Percentiles rank a stretch among this genome's conserved stretches.
Conservation (phyloP, 1,140 invertebrate species). For the Neodiprion lecontei region DNA sequence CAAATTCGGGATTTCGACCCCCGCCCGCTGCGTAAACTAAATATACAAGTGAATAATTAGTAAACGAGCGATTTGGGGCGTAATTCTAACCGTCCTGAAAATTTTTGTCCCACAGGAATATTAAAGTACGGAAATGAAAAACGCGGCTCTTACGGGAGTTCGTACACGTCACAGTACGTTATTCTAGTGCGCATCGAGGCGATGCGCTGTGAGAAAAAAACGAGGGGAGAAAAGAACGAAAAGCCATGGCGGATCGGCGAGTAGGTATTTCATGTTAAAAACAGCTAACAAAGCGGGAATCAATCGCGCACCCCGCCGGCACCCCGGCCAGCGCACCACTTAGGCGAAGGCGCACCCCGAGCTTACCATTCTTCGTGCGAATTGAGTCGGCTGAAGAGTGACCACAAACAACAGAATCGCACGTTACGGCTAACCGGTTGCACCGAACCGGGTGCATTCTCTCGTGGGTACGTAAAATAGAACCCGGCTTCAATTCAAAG, state of each 20-base stretch:
- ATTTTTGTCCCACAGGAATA: too few relatives aligned
- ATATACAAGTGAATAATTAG: too few relatives aligned
- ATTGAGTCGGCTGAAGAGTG: constrained; percentile 47
- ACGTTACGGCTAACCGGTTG: constrained; percentile 49
- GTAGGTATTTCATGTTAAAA: constrained; percentile 11
- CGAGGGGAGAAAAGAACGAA: constrained; percentile 39
- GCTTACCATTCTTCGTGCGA: constrained; percentile 29
- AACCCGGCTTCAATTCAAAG: constrained; percentile 44
- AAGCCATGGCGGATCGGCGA: constrained; percentile 16
- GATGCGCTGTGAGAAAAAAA: not conserved
- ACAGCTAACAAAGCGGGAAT: not conserved
- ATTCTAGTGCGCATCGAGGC: too few relatives aligned
- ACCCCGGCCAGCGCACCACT: not conserved
- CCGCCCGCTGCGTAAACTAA: too few relatives aligned
- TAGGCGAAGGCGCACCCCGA: constrained; percentile 14
- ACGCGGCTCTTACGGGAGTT: too few relatives aligned
- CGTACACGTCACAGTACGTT: too few relatives aligned
- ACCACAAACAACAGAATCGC: constrained; percentile 59
- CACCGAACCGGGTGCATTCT: constrained; percentile 9
- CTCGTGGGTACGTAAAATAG: constrained; percentile 23
- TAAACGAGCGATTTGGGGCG: too few relatives aligned
- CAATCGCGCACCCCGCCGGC: constrained; percentile 8
- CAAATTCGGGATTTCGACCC: too few relatives aligned
- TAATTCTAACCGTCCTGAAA: too few relatives aligned
- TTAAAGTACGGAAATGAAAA: too few relatives aligned